Conservation (phyloP, 2,113 vertebrate species). For the Rhinogobius similis region DNA sequence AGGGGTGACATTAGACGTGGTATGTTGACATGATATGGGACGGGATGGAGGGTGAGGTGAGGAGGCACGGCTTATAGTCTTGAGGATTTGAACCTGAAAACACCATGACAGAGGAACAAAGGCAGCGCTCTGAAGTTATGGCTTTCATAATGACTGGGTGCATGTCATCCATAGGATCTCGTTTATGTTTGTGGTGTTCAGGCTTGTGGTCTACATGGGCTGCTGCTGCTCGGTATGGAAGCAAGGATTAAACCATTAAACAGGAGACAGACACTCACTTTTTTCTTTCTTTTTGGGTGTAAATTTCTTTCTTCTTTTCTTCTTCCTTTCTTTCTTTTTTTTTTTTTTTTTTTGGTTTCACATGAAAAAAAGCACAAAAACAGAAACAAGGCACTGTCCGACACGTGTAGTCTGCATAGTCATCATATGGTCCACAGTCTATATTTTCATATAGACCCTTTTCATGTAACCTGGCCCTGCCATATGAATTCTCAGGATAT, state of each 20-base stretch:
- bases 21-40: slow-evolving; percentile 46
- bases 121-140: slow-evolving; percentile 47
- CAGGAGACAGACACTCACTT: not conserved
- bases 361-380: too few relatives aligned
- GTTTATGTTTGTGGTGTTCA: slow-evolving; percentile 54
- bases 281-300: too few relatives aligned
- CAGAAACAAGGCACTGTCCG: too few relatives aligned
- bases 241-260: not conserved
- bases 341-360: too few relatives aligned
- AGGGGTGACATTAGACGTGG: slow-evolving; percentile 60
- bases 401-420: too few relatives aligned
- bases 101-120: slow-evolving; percentile 59
- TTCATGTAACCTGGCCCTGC: too few relatives aligned
- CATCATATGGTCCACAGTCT: too few relatives aligned
- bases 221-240: too few relatives aligned
- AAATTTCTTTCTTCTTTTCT: not conserved
- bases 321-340: too few relatives aligned
- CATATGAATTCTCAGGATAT: too few relatives aligned
- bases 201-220: too few relatives aligned
- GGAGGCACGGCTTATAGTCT: slow-evolving; percentile 31
- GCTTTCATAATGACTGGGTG: slow-evolving; percentile 49
- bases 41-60: slow-evolving; percentile 46
- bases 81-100: slow-evolving; percentile 54
- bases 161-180: slow-evolving; percentile 53
- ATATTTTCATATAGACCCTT: too few relatives aligned